Evolutionary conservation across 2,113 vertebrate species (phyloP).

Genomic region (Neogobius melanostomus): DNA sequence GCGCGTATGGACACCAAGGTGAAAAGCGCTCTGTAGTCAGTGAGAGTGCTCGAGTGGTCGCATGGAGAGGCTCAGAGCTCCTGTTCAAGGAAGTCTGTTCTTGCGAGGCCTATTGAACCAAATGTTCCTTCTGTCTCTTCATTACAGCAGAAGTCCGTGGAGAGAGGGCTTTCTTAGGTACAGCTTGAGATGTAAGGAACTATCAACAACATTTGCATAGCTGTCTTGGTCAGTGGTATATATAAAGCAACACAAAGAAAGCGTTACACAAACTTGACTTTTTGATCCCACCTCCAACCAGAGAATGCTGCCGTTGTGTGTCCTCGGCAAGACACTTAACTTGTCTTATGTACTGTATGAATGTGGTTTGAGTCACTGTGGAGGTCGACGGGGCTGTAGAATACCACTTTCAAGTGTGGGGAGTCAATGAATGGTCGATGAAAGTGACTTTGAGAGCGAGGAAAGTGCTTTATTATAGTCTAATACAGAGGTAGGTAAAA

Average conservation of each 20-base stretch:
- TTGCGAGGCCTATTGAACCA: slow-evolving; percentile 14
- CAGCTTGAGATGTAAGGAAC: background rate
- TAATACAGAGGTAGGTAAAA: no score
- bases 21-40: background rate
- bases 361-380: no score
- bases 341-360: no score
- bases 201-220: background rate
- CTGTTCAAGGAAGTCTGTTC: background rate
- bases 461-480: no score
- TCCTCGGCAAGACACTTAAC: no score
- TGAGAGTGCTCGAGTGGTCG: slow-evolving; percentile 2
- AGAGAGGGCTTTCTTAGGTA: background rate
- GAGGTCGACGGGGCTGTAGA: no score
- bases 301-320: no score
- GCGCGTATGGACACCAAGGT: background rate
- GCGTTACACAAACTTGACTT: background rate
- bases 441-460: no score
- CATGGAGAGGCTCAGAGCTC: slow-evolving; percentile 13
- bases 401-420: no score
- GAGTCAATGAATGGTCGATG: no score
- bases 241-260: background rate
- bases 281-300: no score
- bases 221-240: background rate
- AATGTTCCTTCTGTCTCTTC: background rate
- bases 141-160: background rate